Percentiles rank a stretch among this genome's conserved stretches.
Evolutionary conservation across 1,140 invertebrate species (phyloP).

Genomic region (Trichomalopsis sarcophagae): DNA sequence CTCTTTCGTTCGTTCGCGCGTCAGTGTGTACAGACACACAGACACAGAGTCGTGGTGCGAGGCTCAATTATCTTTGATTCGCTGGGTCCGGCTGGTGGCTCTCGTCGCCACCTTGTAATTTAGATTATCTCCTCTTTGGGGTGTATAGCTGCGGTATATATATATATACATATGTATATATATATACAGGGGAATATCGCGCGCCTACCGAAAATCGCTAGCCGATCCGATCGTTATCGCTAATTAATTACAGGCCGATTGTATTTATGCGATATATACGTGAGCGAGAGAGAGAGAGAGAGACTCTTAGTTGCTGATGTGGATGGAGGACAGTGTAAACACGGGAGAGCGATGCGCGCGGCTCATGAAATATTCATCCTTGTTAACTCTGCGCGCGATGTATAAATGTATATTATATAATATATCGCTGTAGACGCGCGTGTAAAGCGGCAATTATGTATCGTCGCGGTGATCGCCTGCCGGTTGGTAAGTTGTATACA

Average conservation of each 20-base stretch:
- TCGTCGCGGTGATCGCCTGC: background rate
- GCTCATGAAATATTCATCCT: conserved; percentile 30
- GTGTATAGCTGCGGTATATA: background rate
- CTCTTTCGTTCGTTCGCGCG: background rate
- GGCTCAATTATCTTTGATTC: conserved; percentile 37
- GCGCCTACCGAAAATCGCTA: conserved; percentile 1
- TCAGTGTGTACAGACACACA: background rate
- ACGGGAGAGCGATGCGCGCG: background rate
- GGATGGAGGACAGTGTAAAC: background rate
- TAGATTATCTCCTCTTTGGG: conserved; percentile 43
- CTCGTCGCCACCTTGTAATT: conserved; percentile 46
- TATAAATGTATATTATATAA: conserved; percentile 20
- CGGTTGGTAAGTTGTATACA: no score
- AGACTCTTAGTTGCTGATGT: background rate
- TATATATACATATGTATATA: no score
- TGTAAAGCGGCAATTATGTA: background rate
- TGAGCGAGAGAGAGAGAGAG: background rate
- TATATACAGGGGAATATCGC: background rate
- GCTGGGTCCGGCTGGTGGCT: background rate
- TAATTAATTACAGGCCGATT: conserved; percentile 47
- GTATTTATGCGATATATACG: background rate
- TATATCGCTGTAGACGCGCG: background rate
- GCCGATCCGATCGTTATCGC: conserved; percentile 32
- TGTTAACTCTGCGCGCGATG: background rate
- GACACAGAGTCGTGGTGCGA: background rate